Evolutionary conservation across 1,140 invertebrate species (phyloP), one percentile per base, ranked within the genome.

Genomic region (Cotesia chilonis): DNA sequence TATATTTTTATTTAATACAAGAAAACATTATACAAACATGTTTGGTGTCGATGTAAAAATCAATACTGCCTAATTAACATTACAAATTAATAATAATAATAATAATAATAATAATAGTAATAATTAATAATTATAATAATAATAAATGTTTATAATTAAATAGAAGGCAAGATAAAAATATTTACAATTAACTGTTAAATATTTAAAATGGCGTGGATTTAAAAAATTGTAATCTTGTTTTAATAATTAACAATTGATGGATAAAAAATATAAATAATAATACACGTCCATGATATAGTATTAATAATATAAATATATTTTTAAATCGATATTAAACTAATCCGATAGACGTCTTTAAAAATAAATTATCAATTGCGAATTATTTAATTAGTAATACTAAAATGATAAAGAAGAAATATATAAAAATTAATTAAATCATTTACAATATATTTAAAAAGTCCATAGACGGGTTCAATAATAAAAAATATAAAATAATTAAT

Each of bases 1-100:
- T 79, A 81, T 14, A 55, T 55, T 55, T 75, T 83, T 82, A 80
- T 81, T 83, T 83, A 80, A 81, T 79, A 78, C 77, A 80, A 75
- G 70, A 74, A 41, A 37, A 78, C 82, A 81, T 80, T 81, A 79
- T 81, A 79, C 79, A 79, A 82, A 82, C 75, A 74, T 72, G 73
- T 79, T 75, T 72, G 67, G 75, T 74, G 71, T 75, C 75, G 73
- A 74, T 72, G n/a, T 78, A 52, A 47, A 77, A 79, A 81, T 76
- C 74, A 75, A 76, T 75, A 68, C 72, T 77, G 65, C 67, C 54
- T 55, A 47, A 47, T 47, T 47, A 47, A 47, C 5, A 47, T 47
- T 47, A 47, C 41, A 47, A 10, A 55, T 63, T 35, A 68, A 36
- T 55, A 38, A 55, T 57, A 10, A 59, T 51, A 20, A 41, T 52